A percentile compares a stretch with the other conserved stretches of the same genome.
These are phyloP conservation scores for Tetranychus truncatus DNA, from an alignment of 2,888 invertebrate species.

Conservation along the genomic window DNA sequence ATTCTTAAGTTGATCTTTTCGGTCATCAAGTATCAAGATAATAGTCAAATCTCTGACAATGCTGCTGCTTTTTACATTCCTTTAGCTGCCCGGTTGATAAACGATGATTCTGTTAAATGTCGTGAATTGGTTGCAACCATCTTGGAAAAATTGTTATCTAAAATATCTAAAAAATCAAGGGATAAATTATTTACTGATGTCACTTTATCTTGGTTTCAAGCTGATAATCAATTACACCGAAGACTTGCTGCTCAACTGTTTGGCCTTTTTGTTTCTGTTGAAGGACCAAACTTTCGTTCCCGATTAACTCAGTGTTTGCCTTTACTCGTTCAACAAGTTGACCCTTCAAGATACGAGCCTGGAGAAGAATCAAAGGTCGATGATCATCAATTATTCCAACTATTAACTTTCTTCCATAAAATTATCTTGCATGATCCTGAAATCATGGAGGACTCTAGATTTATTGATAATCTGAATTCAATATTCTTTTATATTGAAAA, in stretches of 20 bases:
- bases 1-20: slow-evolving; percentile 49
- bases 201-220: slow-evolving; percentile 19
- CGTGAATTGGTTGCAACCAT: slow-evolving; percentile 52
- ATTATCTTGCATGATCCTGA: slow-evolving; percentile 29
- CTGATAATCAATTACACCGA: slow-evolving; percentile 1
- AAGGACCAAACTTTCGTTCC: slow-evolving; percentile 48
- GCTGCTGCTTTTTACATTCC: slow-evolving; percentile 47
- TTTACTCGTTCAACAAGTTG: slow-evolving; percentile 18
- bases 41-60: not conserved
- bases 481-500: slow-evolving; percentile 26
- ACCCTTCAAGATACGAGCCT: slow-evolving; percentile 14
- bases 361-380: not conserved
- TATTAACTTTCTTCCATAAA: slow-evolving; percentile 16
- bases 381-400: slow-evolving; percentile 20
- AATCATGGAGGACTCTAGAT: slow-evolving; percentile 14
- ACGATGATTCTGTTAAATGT: slow-evolving; percentile 59
- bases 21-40: slow-evolving; percentile 38
- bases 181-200: slow-evolving; percentile 19
- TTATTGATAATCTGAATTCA: slow-evolving; percentile 5
- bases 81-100: slow-evolving; percentile 55
- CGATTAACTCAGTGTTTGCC: slow-evolving; percentile 43
- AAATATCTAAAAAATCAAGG: slow-evolving; percentile 26
- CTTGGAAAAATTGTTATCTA: slow-evolving; percentile 47
- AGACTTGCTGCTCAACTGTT: slow-evolving; percentile 17
- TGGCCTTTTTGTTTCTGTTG: slow-evolving; percentile 36